Evolutionary conservation across 2,888 invertebrate species (phyloP), one percentile per base, ranked within the genome.

Genomic region (Dryocosmus kuriphilus): DNA sequence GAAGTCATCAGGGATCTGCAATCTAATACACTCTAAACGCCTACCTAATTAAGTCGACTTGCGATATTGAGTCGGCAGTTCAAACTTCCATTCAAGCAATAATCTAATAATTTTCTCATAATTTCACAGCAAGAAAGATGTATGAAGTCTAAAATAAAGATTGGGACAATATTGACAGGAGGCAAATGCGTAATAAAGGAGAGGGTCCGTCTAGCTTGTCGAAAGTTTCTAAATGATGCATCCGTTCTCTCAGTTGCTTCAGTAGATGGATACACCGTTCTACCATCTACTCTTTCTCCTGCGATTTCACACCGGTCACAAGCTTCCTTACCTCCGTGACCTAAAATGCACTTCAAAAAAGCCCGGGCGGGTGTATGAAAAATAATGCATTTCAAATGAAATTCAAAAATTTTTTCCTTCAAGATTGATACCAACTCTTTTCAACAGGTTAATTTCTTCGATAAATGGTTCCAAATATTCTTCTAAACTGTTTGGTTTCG

Each of bases 361-460:
- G 76, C 16, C 60, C 61, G 65, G 19, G 83, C 83, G 32, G 83
- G 81, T 27, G 78, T 77, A 57, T 83, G 79, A 51, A 79, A 80
- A 27, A 83, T 78, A 73, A 83, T 79, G 51, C 62, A 38, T 22
- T 77, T 74, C 14, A 81, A 27, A 57, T 55, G 16, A 7, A 81
- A 27, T 60, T 11, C 16, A n/a, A 60, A 67, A 79, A 11, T 60
- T 7, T 22, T 38, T 51, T 14, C 57, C 75, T 8, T 74, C 57
- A 62, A 85, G 73, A 2, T 24, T 27, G 32, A 74, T 5, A 35
- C 35, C 35, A 35, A 8, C 4, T 35, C 5, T 35, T 8, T 4
- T 35, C 35, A 35, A 60, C 27, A n/a, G n/a, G n/a, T n/a, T n/a
- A n/a, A n/a, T n/a, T n/a, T n/a, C n/a, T n/a, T n/a, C n/a, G n/a